Conservation (phyloP, 1,140 invertebrate genomes). For the Zaprionus taronus region DNA sequence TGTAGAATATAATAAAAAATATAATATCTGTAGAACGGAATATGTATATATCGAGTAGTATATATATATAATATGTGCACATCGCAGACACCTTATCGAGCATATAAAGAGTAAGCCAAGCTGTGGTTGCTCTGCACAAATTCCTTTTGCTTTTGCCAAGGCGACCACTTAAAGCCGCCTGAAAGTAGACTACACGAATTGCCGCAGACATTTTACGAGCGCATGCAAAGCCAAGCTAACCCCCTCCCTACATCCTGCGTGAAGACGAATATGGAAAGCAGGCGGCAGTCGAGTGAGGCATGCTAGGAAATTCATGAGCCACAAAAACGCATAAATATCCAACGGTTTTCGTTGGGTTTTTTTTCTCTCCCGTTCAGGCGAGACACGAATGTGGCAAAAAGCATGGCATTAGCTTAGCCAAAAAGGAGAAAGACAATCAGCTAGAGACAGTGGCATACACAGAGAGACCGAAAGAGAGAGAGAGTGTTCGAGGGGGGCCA, state of each 20-base stretch:
- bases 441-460: neutral
- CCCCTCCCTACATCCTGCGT: neutral
- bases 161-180: slow-evolving; percentile 26
- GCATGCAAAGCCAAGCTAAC: slow-evolving; percentile 40
- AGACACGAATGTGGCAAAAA: slow-evolving; percentile 73
- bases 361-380: slow-evolving; percentile 22
- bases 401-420: slow-evolving; percentile 61
- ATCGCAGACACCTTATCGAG: neutral
- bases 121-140: neutral
- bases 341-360: slow-evolving; percentile 52
- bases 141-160: slow-evolving; percentile 1
- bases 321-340: slow-evolving; percentile 80
- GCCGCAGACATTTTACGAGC: slow-evolving; percentile 53
- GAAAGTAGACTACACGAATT: slow-evolving; percentile 40
- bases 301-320: slow-evolving; percentile 79
- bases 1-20: too few species aligned
- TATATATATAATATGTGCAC: neutral
- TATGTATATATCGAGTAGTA: too few species aligned
- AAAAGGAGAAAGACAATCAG: slow-evolving; percentile 30
- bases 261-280: slow-evolving; percentile 46
- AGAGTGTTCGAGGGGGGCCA: slow-evolving; percentile 6
- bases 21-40: too few species aligned
- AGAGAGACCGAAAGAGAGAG: neutral
- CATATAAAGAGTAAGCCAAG: neutral
- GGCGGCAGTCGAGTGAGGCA: slow-evolving; percentile 53